Conservation (phyloP, 2,888 invertebrate genomes). For the Eremobia ochroleuca region DNA sequence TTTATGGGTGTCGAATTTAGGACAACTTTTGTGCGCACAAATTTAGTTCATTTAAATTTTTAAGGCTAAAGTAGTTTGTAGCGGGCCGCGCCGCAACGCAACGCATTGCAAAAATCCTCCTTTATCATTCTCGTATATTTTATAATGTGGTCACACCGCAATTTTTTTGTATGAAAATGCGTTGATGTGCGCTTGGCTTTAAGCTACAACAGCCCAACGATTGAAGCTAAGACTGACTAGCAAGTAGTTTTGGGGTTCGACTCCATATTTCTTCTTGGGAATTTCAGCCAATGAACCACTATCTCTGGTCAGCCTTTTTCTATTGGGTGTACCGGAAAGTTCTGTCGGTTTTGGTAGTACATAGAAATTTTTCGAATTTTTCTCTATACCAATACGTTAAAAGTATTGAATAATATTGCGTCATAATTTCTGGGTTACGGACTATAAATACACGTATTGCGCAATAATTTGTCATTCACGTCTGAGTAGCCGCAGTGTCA, state of each 20-base stretch:
- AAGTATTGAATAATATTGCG: too few relatives aligned
- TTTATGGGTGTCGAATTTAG: conserved; percentile 10
- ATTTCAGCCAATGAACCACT: neutral
- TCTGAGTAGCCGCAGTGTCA: too few relatives aligned
- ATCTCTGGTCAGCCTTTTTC: too few relatives aligned
- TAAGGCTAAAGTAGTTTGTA: neutral
- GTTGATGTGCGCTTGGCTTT: neutral
- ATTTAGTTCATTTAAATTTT: neutral
- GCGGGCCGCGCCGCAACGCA: neutral
- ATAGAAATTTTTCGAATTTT: too few relatives aligned
- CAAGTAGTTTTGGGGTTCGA: neutral
- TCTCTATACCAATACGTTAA: too few relatives aligned
- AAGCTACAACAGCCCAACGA: neutral
- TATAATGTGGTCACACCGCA: neutral
- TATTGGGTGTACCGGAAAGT: too few relatives aligned
- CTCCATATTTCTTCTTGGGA: neutral
- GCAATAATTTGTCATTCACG: too few relatives aligned
- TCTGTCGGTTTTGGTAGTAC: too few relatives aligned
- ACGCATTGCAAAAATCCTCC: neutral
- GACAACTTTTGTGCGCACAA: conserved; percentile 19
- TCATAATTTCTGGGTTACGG: too few relatives aligned
- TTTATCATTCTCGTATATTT: neutral
- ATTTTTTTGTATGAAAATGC: neutral
- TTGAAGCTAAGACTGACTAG: neutral
- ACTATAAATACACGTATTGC: too few relatives aligned